These are phyloP conservation scores for Mycetomoellerius zeteki DNA, from an alignment of 1,140 invertebrate genomes.

Conservation along the genomic window DNA sequence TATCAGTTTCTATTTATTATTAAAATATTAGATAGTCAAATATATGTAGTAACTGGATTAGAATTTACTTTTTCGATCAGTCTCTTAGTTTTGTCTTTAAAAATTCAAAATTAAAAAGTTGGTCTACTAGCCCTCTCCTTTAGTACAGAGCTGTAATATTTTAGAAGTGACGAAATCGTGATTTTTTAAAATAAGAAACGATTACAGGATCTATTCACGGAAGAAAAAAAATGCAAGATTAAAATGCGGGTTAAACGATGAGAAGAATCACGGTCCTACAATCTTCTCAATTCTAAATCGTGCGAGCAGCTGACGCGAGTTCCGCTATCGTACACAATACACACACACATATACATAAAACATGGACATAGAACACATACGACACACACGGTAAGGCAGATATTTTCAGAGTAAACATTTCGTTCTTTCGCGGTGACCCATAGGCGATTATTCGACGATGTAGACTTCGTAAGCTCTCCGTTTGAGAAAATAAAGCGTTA, in stretches of 20 bases:
- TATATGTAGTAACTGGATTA: too few relatives aligned
- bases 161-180: neutral
- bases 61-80: too few relatives aligned
- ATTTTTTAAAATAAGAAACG: neutral
- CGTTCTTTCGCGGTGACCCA: slow-evolving; percentile 46
- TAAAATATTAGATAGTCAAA: too few relatives aligned
- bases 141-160: neutral
- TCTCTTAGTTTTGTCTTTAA: too few relatives aligned
- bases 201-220: neutral
- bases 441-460: slow-evolving; percentile 58
- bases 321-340: slow-evolving; percentile 32
- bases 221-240: neutral
- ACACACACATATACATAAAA: neutral
- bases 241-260: slow-evolving; percentile 3
- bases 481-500: slow-evolving; percentile 69
- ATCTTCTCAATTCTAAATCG: slow-evolving; percentile 23
- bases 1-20: too few relatives aligned
- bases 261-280: slow-evolving; percentile 38
- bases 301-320: slow-evolving; percentile 53
- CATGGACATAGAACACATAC: neutral
- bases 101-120: too few relatives aligned
- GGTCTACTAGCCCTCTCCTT: too few relatives aligned
- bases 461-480: slow-evolving; percentile 49
- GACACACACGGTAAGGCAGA: slow-evolving; percentile 29
- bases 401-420: slow-evolving; percentile 70